phyloP scores from a whole-genome alignment of 2,888 invertebrate genomes.

The Panzeria rudis region DNA sequence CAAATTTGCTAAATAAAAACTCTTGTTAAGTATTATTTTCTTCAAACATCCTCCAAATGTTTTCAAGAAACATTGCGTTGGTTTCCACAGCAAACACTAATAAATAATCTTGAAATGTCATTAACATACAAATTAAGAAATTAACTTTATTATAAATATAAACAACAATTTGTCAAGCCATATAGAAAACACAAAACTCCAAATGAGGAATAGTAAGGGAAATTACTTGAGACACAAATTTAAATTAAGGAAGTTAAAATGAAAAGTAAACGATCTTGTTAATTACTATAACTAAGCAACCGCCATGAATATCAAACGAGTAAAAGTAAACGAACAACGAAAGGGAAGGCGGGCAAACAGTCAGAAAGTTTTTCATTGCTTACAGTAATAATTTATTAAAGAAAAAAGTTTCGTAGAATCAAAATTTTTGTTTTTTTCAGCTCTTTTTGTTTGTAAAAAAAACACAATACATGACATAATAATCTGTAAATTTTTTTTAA shows the following conservation, averaged over 20 bases:
- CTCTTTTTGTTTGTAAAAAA: conserved; percentile 25
- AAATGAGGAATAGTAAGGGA: conserved; percentile 23
- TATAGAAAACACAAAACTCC: not conserved
- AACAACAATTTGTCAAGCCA: conserved; percentile 49
- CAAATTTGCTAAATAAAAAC: too few species aligned
- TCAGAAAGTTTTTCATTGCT: conserved; percentile 17
- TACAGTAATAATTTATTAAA: conserved; percentile 46
- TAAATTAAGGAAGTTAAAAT: conserved; percentile 34
- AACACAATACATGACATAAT: conserved; percentile 59
- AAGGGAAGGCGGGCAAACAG: conserved; percentile 33
- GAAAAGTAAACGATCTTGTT: conserved; percentile 63
- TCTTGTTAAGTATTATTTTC: too few species aligned
- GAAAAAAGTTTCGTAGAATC: conserved; percentile 45
- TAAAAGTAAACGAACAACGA: not conserved
- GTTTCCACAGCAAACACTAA: not conserved
- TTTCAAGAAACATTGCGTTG: too few species aligned
- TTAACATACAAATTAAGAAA: conserved; percentile 65
- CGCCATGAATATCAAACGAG: conserved; percentile 55
- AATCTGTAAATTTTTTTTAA: conserved; percentile 9
- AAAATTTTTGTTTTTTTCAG: conserved; percentile 13
- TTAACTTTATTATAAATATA: conserved; percentile 45
- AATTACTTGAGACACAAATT: conserved; percentile 43
- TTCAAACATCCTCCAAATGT: too few species aligned
- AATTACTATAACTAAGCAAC: conserved; percentile 65
- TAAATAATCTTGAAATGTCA: conserved; percentile 5